These are phyloP conservation scores for Hepsetus odoe DNA, from an alignment of 2,113 vertebrate genomes.

Conservation along the genomic window DNA sequence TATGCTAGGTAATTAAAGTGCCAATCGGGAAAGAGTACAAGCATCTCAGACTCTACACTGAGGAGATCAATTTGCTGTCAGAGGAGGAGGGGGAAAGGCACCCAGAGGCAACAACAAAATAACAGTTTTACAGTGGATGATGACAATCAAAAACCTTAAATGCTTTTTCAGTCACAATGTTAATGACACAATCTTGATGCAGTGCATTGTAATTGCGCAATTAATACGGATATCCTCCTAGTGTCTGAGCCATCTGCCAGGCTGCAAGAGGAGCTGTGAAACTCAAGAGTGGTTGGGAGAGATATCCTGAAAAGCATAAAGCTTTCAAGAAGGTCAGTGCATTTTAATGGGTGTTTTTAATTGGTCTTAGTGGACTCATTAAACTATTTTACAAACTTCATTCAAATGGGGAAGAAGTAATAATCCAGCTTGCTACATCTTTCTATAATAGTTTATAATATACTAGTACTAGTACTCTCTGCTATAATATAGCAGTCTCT, in stretches of 20 bases:
- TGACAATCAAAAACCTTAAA: constrained; percentile 77
- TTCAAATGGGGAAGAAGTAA: not conserved
- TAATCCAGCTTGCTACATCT: not conserved
- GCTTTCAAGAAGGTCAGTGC: not conserved
- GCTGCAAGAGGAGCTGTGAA: constrained; percentile 55
- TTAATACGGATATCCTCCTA: constrained; percentile 75
- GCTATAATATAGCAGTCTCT: no score
- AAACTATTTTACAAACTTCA: not conserved
- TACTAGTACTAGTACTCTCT: no score
- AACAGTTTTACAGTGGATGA: constrained; percentile 60
- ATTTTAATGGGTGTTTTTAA: constrained; percentile 3
- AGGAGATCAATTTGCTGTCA: constrained; percentile 67
- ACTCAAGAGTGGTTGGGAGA: not conserved
- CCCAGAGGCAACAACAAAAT: constrained; percentile 58
- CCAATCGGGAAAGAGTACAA: constrained; percentile 67
- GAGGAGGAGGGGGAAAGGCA: constrained; percentile 35
- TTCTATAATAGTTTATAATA: no score
- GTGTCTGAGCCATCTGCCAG: constrained; percentile 73
- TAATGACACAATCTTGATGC: constrained; percentile 77
- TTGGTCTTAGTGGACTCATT: constrained; percentile 4
- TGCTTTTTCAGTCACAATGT: constrained; percentile 77
- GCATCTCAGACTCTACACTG: constrained; percentile 56
- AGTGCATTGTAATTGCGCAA: constrained; percentile 75
- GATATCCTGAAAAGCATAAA: not conserved
- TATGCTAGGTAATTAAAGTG: constrained; percentile 68